Base-by-base conservation (phyloP, 2,888 invertebrate species). In the Orgyia antiqua region DNA sequence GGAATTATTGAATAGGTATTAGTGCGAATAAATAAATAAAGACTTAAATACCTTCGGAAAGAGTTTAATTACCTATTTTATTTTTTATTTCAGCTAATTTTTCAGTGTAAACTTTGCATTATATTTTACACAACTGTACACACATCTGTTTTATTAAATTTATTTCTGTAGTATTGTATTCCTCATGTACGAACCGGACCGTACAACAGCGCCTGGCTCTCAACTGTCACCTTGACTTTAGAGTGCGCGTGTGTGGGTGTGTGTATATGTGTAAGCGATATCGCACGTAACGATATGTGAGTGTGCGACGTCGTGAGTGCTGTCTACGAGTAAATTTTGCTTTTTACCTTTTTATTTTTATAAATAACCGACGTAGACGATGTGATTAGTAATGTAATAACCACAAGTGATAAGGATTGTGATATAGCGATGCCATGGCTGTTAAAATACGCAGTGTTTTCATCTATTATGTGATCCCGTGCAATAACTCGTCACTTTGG, bases 261-360 rank as follows among this genome's bases (percentile, higher is more conserved):
- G 58, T 61, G 62, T 59, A 51, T 58, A 67, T 65, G 68, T 59
- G 70, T 71, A 60, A 70, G 73, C 59, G 73, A 78, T 80, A 80
- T 79, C 72, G 82, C 76, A 79, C 70, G 75, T 73, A 71, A 69
- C 68, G 73, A 59, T 78, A 73, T 61, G 76, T 65, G 71, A 82
- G 82, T 83, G 84, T 83, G 83, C 77, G 74, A 83, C 78, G 82
- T 83, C 77, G 82, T 74, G 84, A 82, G 72, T 77, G 67, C 74
- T 79, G 76, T 74, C 75, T 77, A 68, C 71, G 74, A 75, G 68
- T 75, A 72, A 73, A 68, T 82, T 80, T 83, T 78, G 83, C 82
- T 80, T 83, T 84, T 73, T 76, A 79, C 73, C 68, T 79, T 84
- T 84, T 84, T 83, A 84, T 82, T 84, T 84, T 83, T 80, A 68